Evolutionary conservation across 2,888 invertebrate species (phyloP).

Genomic region (Rotaria macrura): DNA sequence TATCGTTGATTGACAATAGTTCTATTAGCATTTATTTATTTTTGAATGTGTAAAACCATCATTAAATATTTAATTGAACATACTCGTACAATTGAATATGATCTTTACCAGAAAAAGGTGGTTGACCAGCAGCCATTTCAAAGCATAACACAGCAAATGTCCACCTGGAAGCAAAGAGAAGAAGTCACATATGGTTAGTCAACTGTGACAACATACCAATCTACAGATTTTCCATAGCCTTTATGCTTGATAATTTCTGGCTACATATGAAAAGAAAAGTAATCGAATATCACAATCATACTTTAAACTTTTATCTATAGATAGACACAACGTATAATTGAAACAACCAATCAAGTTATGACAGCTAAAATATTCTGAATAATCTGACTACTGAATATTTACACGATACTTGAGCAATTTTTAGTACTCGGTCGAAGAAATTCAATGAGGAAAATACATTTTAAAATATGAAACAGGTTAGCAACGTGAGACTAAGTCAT

Average conservation of each 20-base stretch:
- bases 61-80: neutral
- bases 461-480: no score
- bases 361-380: no score
- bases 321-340: no score
- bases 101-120: neutral
- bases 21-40: no score
- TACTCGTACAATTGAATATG: neutral
- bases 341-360: no score
- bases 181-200: neutral
- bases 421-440: no score
- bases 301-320: no score
- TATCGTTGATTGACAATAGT: constrained; percentile 2
- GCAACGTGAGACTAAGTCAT: no score
- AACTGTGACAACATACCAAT: neutral
- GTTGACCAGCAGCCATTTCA: constrained; percentile 17
- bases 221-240: neutral
- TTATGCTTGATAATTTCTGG: neutral
- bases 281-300: no score
- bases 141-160: neutral
- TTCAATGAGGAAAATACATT: no score
- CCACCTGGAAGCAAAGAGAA: neutral
- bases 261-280: neutral
- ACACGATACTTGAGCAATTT: no score
- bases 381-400: no score
- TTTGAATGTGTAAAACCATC: neutral